Conservation (phyloP, 2,888 invertebrate species). For the Eupelmus urozonus region DNA sequence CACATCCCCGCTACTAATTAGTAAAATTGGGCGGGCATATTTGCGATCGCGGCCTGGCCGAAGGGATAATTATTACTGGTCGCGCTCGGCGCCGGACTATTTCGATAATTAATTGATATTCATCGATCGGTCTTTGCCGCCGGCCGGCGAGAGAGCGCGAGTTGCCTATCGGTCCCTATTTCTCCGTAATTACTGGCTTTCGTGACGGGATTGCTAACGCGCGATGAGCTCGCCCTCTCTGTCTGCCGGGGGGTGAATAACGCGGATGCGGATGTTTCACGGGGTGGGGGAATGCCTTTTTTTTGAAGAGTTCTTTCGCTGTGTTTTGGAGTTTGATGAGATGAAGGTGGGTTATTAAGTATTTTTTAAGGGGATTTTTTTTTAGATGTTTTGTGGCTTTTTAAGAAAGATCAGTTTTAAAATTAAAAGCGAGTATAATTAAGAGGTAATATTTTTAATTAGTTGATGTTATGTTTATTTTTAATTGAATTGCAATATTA, state of each 20-base stretch:
- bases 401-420: too few species aligned
- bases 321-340: too few species aligned
- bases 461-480: too few species aligned
- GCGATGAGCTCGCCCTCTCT: slow-evolving; percentile 24
- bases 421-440: too few species aligned
- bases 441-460: too few species aligned
- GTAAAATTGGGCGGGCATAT: slow-evolving; percentile 53
- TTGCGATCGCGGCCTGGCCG: slow-evolving; percentile 42
- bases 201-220: slow-evolving; percentile 51
- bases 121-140: slow-evolving; percentile 52
- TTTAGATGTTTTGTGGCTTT: too few species aligned
- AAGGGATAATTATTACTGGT: slow-evolving; percentile 58
- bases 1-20: slow-evolving; percentile 34
- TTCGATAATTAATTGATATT: slow-evolving; percentile 61
- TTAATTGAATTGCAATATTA: too few species aligned
- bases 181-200: slow-evolving; percentile 55
- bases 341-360: too few species aligned
- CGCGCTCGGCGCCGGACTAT: slow-evolving; percentile 47
- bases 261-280: too few species aligned
- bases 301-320: too few species aligned
- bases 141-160: neutral
- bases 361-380: too few species aligned
- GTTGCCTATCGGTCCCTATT: neutral
- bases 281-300: too few species aligned
- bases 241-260: slow-evolving; percentile 15